Evolutionary conservation across 2,113 vertebrate genomes (phyloP), one percentile per base, ranked within the genome.

Genomic region (Gadus chalcogrammus): DNA sequence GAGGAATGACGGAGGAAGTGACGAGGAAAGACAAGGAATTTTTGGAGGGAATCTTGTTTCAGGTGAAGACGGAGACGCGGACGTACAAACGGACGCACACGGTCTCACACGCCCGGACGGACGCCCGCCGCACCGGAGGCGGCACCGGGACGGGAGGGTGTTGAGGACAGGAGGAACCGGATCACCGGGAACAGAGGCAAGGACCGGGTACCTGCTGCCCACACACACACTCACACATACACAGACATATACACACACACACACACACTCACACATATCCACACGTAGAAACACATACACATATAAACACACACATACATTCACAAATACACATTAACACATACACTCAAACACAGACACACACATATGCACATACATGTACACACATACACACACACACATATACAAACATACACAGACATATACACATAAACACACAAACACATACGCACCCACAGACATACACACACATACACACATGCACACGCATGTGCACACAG

Each of bases 11-110:
- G 15, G 6, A 24, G 18, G 22, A 31, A 65, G n/a, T 3, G 64
- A 65, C 0, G 42, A 48, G 42, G 58, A 72, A 16, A 31, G 70
- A 58, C 65, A 35, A 42, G 75, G 66, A 48, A 31, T 58, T 17
- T 2, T n/a, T 58, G 2, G 55, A 58, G 55, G 17, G 42, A 48
- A 6, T 1, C 42, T 48, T 58, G 9, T 58, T 58, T 3, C 9
- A 16, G 5, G 55, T 3, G 13, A 58, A 58, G 15, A 58, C 15
- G 55, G 15, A 58, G 55, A 58, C 55, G 55, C 3, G 17, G 55
- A 58, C 55, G 5, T 6, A 17, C 55, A 17, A 16, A 17, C 16
- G 17, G 15, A 58, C 42, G 12, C 7, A 48, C 42, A 3, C 31
- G 3, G 31, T 3, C 31, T 3, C 31, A 31, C 31, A 31, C 31